Evolutionary conservation across 2,797 vertebrate genomes (phyloP).

Genomic region (Premnoplex brunnescens): DNA sequence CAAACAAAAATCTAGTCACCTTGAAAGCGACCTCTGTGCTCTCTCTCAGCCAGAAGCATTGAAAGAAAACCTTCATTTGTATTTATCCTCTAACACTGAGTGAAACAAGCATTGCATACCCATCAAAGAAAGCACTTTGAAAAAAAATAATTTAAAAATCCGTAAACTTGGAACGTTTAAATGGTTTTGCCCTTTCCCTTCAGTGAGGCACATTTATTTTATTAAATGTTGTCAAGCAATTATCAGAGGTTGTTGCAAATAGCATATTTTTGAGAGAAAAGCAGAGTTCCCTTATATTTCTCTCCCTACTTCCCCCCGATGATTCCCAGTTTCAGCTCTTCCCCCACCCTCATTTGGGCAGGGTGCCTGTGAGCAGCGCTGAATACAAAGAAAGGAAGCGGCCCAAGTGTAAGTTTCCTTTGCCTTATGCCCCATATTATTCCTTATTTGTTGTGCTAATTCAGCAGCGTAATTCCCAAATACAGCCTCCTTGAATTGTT

Average conservation of each 20-base stretch:
- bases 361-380: background rate
- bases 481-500: constrained; percentile 37
- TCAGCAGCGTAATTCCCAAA: constrained; percentile 38
- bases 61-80: constrained; percentile 36
- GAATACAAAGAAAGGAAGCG: constrained; percentile 22
- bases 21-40: constrained; percentile 3
- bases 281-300: background rate
- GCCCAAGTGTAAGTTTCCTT: constrained; percentile 34
- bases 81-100: background rate
- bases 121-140: background rate
- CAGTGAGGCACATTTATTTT: background rate
- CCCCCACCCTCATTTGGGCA: background rate
- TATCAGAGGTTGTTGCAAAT: background rate
- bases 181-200: background rate
- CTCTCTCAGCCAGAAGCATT: background rate
- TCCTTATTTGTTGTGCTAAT: constrained; percentile 64
- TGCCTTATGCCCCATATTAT: constrained; percentile 33
- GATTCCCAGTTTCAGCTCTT: background rate
- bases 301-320: background rate
- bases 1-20: background rate
- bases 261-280: background rate
- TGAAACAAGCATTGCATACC: background rate
- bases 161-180: background rate
- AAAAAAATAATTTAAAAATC: background rate
- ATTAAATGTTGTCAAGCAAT: background rate